Conservation (phyloP, 1,140 invertebrate species). For the Papilio xuthus region DNA sequence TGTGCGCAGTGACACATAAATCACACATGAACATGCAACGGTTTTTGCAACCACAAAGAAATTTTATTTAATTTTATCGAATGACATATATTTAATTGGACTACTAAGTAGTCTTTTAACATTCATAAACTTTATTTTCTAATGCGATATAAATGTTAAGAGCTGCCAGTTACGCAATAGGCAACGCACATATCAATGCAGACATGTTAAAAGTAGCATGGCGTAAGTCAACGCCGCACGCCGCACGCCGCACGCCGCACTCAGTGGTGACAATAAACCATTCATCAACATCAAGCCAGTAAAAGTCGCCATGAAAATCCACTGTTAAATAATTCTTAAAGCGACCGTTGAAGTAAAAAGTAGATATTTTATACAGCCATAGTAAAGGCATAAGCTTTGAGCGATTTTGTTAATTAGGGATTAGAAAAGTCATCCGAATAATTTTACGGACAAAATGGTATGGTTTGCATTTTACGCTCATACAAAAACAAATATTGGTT, state of each 20-base stretch:
- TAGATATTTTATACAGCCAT: conserved; percentile 1
- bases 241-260: neutral
- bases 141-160: neutral
- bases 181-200: neutral
- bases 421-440: neutral
- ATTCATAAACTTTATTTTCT: neutral
- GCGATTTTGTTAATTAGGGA: conserved; percentile 9
- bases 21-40: too few species aligned
- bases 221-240: neutral
- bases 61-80: too few species aligned
- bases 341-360: conserved; percentile 3
- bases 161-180: neutral
- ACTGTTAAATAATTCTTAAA: conserved; percentile 36
- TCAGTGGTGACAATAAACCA: neutral
- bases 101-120: neutral
- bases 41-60: too few species aligned
- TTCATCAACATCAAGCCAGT: conserved; percentile 31
- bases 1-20: too few species aligned
- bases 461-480: too few species aligned
- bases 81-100: too few species aligned
- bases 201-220: neutral
- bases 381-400: neutral
- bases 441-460: neutral
- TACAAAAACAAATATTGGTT: too few species aligned
- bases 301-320: conserved; percentile 28